Base-by-base conservation (phyloP, 2,888 invertebrate genomes). In the Biston betularia region DNA sequence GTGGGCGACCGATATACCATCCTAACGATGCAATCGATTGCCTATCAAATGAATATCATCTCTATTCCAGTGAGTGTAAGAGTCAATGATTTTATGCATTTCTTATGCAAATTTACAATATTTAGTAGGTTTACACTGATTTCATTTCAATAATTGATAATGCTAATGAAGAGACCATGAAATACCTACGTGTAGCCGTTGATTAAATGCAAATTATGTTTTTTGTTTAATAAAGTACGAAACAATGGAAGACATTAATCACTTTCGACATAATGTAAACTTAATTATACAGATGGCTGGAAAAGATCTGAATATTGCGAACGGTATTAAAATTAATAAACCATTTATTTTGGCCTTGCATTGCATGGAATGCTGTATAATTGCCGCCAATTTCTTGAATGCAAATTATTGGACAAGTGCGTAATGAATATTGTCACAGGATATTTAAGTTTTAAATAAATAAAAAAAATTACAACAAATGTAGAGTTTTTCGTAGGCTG, bases 91-190 rank as follows among this genome's bases (percentile, higher is more conserved):
- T 53, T 49, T 14, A 80, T 81, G 81, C 79, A 81, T 82, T 78
- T 79, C 77, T 77, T 84, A 88, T 86, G 86, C 82, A 86, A 86
- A 87, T 86, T 79, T 76, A 76, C 77, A 82, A 84, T 87, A 87
- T 86, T 86, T 86, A 84, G 81, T 81, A 75, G 73, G 70, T 75
- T 69, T 70, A 79, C 77, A 74, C 78, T 79, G 83, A 85, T 82
- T 86, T 78, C 79, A 86, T 86, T 87, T 85, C 83, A 87, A 88
- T 89, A 87, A 89, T 87, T 89, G 89, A 89, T 89, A 89, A 87
- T 86, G 83, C 76, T 83, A 89, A 89, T 89, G 85, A 83, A 84
- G 79, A 77, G 78, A 74, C 74, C 77, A 75, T 83, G 78, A 82
- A 80, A 79, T 46, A 15, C n/a, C n/a, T 2, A 75, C 78, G 74